These are phyloP conservation scores for Anser brachyrhynchus DNA, from an alignment of 2,113 vertebrate species.

Conservation along the genomic window DNA sequence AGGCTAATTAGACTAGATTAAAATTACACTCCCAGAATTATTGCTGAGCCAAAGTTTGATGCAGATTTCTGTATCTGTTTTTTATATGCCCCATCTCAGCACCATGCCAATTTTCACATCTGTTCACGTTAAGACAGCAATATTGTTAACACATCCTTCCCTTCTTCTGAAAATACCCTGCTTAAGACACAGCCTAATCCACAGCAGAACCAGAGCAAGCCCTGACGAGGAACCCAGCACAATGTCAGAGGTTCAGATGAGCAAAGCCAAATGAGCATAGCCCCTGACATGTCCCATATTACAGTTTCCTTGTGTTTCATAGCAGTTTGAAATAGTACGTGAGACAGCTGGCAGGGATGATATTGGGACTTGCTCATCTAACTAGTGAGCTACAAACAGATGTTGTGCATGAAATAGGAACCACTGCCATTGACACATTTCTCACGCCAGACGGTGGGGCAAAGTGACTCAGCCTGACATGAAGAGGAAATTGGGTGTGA, in stretches of 20 bases:
- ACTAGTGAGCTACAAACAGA: conserved; percentile 42
- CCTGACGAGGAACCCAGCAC: neutral
- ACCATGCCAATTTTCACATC: conserved; percentile 13
- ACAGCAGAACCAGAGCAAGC: neutral
- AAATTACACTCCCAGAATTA: conserved; percentile 32
- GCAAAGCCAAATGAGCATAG: conserved; percentile 3
- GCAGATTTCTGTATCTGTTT: neutral
- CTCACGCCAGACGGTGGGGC: conserved; percentile 4
- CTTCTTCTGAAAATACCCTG: neutral
- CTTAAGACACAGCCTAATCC: neutral
- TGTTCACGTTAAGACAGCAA: neutral
- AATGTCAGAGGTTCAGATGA: neutral
- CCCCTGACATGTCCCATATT: neutral
- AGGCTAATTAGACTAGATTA: conserved; percentile 24
- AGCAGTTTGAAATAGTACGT: neutral
- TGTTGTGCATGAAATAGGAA: conserved; percentile 16
- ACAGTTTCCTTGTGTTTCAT: neutral
- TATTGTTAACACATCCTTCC: neutral
- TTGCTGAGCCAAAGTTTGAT: neutral
- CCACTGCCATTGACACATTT: conserved; percentile 46
- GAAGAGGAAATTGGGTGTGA: conserved; percentile 54
- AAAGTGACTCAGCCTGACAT: conserved; percentile 21
- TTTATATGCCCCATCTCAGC: neutral
- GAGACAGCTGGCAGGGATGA: conserved; percentile 6
- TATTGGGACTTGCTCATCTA: conserved; percentile 21